Percentiles rank a stretch among this genome's conserved stretches.
Conservation (phyloP, 2,113 vertebrate genomes). For the Campylorhamphus procurvoides region DNA sequence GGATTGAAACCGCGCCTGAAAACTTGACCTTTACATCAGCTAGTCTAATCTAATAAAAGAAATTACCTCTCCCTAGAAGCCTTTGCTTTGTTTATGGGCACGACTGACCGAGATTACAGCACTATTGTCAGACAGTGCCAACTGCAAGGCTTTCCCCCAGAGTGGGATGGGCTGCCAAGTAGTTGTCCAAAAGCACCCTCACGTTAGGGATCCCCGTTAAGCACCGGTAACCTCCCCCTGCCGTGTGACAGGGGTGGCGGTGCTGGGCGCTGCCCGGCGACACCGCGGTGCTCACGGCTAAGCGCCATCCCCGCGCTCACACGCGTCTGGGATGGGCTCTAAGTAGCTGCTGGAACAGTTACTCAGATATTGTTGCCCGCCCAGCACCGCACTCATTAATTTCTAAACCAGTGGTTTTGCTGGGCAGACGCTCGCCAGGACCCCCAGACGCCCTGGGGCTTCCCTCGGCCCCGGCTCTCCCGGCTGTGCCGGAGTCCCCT, state of each 20-base stretch:
- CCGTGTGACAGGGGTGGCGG: neutral
- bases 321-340: fast-evolving
- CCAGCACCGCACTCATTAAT: neutral
- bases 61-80: constrained; percentile 40
- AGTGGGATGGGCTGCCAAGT: neutral
- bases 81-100: constrained; percentile 43
- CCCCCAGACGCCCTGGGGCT: fast-evolving
- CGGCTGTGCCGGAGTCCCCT: fast-evolving
- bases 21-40: constrained; percentile 55
- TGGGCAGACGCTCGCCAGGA: neutral
- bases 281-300: fast-evolving
- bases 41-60: constrained; percentile 51
- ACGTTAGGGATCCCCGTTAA: neutral
- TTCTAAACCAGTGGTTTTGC: neutral
- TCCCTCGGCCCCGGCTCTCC: neutral
- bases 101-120: neutral
- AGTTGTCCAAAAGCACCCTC: neutral
- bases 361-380: fast-evolving
- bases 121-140: constrained; percentile 28
- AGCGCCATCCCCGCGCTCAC: fast-evolving
- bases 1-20: constrained; percentile 8
- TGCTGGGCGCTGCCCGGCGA: fast-evolving
- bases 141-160: neutral
- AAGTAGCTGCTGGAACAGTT: neutral
- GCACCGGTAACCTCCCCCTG: fast-evolving